phyloP scores from a whole-genome alignment of 2,113 vertebrate genomes.

The Cervus canadensis region DNA sequence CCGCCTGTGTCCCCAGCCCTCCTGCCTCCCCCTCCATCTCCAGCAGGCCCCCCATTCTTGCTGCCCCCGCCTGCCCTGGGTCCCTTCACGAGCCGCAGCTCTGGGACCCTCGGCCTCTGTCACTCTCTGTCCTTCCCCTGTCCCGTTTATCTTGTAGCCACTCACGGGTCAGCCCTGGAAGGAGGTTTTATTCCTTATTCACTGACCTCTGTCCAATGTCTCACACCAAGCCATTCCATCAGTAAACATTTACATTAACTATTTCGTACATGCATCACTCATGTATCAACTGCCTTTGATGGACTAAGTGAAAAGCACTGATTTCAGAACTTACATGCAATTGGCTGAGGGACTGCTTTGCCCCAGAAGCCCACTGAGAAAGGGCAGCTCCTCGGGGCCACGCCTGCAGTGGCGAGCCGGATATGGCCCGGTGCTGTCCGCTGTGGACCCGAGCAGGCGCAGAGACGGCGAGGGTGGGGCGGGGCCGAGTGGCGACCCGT shows the following conservation, averaged over 20 bases:
- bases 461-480: fast-evolving
- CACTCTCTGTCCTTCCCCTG: not conserved
- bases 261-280: not conserved
- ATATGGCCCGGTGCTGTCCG: fast-evolving
- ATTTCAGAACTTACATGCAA: not conserved
- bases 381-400: not conserved
- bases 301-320: not conserved
- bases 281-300: no score
- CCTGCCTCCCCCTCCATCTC: not conserved
- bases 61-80: not conserved
- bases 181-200: not conserved
- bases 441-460: fast-evolving
- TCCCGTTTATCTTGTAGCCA: not conserved
- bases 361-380: not conserved
- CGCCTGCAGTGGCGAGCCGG: fast-evolving
- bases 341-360: not conserved
- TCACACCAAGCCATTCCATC: no score
- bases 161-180: not conserved
- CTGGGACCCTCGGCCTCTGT: not conserved
- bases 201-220: not conserved
- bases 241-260: not conserved
- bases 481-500: fast-evolving
- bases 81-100: not conserved
- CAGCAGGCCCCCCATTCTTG: not conserved
- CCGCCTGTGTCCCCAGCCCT: not conserved